Percentiles rank a stretch among this genome's conserved stretches.
Conservation (phyloP, 1,140 invertebrate species). For the Chelonus insularis region DNA sequence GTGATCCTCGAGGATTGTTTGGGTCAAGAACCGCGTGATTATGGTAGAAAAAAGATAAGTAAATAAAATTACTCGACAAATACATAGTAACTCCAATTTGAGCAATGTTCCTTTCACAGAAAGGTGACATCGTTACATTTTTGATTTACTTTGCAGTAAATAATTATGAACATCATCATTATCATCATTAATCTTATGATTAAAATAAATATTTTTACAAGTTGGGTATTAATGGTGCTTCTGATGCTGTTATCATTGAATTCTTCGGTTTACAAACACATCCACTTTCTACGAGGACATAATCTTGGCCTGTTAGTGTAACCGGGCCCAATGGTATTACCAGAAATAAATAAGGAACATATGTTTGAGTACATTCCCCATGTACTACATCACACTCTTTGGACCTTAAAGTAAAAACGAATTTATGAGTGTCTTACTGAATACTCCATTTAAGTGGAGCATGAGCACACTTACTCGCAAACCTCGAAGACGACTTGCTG, state of each 20-base stretch:
- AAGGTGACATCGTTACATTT: no score
- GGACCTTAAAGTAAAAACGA: constrained; percentile 61
- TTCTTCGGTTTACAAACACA: constrained; percentile 88
- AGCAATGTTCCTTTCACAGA: no score
- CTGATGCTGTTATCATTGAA: constrained; percentile 41
- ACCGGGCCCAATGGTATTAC: constrained; percentile 88
- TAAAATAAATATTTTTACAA: no score
- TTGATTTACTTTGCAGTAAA: no score
- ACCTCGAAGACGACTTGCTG: constrained; percentile 93
- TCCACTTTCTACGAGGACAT: constrained; percentile 88
- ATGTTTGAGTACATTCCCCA: constrained; percentile 88
- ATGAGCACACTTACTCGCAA: constrained; percentile 57
- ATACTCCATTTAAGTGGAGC: no score
- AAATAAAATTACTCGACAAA: no score
- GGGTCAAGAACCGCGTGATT: constrained; percentile 29
- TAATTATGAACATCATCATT: no score
- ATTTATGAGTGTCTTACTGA: no score
- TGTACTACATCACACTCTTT: constrained; percentile 85
- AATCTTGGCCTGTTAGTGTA: constrained; percentile 88
- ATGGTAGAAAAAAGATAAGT: no score
- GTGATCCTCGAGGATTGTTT: constrained; percentile 21
- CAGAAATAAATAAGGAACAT: constrained; percentile 87
- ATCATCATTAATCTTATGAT: no score
- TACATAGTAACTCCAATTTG: no score
- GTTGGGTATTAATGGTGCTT: not conserved